Evolutionary conservation across 2,888 invertebrate genomes (phyloP).

Genomic region (Lithophane ornitopus): DNA sequence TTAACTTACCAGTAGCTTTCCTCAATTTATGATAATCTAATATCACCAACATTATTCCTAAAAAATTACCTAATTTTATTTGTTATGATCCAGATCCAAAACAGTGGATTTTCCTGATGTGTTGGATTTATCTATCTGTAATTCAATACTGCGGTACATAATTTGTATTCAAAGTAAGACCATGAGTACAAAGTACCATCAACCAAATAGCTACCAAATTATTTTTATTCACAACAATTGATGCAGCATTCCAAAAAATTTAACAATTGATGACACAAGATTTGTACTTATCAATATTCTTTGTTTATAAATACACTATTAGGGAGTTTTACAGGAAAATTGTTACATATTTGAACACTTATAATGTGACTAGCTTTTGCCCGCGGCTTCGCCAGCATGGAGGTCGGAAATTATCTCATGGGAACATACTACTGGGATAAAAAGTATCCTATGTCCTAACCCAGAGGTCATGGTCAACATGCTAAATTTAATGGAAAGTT

Average conservation of each 20-base stretch:
- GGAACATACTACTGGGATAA: too few species aligned
- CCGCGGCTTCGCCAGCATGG: too few species aligned
- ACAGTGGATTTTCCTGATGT: slow-evolving; percentile 30
- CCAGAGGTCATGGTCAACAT: too few species aligned
- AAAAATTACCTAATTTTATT: not conserved
- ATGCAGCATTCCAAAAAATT: not conserved
- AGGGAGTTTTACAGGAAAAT: not conserved
- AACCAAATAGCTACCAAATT: not conserved
- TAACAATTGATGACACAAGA: not conserved
- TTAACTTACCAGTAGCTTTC: not conserved
- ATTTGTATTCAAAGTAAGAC: slow-evolving; percentile 2
- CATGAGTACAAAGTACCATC: not conserved
- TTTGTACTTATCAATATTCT: slow-evolving; percentile 5
- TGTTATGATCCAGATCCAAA: not conserved
- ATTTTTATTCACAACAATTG: not conserved
- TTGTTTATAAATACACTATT: slow-evolving; percentile 3
- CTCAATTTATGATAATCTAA: not conserved
- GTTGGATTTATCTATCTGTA: slow-evolving; percentile 25
- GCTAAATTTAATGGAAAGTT: too few species aligned
- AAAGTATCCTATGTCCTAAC: too few species aligned
- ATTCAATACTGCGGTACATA: slow-evolving; percentile 10
- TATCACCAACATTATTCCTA: slow-evolving; percentile 8
- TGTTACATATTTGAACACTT: not conserved
- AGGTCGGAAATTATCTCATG: too few species aligned
- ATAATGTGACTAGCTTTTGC: not conserved